Evolutionary conservation across 1,140 invertebrate genomes (phyloP), one percentile per base, ranked within the genome.

Genomic region (Pectinophora gossypiella): DNA sequence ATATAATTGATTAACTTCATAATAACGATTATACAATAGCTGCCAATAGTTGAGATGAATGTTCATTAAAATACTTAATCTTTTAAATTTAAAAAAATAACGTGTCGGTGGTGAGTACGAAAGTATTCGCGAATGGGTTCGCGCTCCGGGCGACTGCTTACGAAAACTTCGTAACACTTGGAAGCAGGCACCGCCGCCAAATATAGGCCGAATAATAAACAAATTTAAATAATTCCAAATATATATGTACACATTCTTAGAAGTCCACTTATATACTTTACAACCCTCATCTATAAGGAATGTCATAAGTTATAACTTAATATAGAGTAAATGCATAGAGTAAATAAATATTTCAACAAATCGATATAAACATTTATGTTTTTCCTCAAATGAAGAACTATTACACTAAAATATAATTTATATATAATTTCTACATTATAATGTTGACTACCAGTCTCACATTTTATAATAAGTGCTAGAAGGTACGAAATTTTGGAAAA

Each of bases 391-490:
- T 72, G 60, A 84, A 82, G 71, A 72, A 71, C 64, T 71, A 77
- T 72, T 72, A 65, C 48, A 66, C 76, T 85, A 85, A 79, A 79
- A 72, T 75, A 76, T n/a, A n/a, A n/a, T 75, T 75, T 76, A 80
- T 78, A 70, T 80, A 83, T 77, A 81, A 67, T 64, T 76, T 76
- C 83, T 86, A 86, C 76, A 60, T 86, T 83, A 82, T 72, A 85
- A 86, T 83, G 80, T 81, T 70, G 80, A 82, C 83, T 86, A 86
- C 78, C 84, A 85, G 84, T 87, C 84, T 87, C 80, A 87, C 80
- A 87, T 85, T 81, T 84, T 85, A 85, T 72, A 76, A 78, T 74
- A 76, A 83, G 72, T 81, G 70, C 74, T 83, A 84, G 73, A 84
- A 83, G 72, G 65, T 79, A 81, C 64, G 68, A 80, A 82, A 77